Base-by-base conservation (phyloP, 2,113 vertebrate genomes). In the Zonotrichia leucophrys region DNA sequence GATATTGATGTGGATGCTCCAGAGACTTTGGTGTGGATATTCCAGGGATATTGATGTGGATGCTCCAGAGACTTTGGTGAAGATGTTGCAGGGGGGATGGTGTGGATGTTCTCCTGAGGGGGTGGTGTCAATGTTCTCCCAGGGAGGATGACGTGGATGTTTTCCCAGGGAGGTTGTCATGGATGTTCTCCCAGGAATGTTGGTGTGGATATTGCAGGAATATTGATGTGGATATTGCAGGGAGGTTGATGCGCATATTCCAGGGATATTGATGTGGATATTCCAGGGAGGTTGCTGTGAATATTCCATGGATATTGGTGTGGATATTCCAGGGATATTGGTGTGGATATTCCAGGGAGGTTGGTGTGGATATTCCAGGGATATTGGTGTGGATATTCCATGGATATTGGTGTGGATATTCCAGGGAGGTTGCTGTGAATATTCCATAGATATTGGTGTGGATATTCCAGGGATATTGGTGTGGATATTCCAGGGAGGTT, bases 401-500 rank as follows among this genome's bases (percentile, higher is more conserved):
- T 15, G 27, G 27, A 16, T 5, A 0, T 50, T 50, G 18, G 5
- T 37, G 27, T 22, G 25, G 10, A 52, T 53, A 10, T 72, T 31
- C 2, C 49, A 17, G 28, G 27, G 20, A 16, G 1, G 0, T 52
- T 39, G 19, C 1, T 39, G 35, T 30, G 27, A 27, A 31, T 56
- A 8, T 44, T 56, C 22, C 50, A 11, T 4, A 9, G 9, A 39
- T 1, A 1, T 6, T 12, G 31, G 1, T 47, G 42, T 31, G 39
- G 37, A 12, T 11, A 14, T 58, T 83, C 4, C 50, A 11, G n/a
- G 27, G n/a, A 35, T 4, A 0, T 20, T 14, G 12, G 4, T 11
- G 33, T 68, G 64, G 14, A 52, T 41, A 10, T 56, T 56, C 12
- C 39, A 5, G 7, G 12, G 5, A 39, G 0, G 0, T 6, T 12